These are phyloP conservation scores for Hecatera dysodea DNA, from an alignment of 2,888 invertebrate genomes.

Conservation along the genomic window DNA sequence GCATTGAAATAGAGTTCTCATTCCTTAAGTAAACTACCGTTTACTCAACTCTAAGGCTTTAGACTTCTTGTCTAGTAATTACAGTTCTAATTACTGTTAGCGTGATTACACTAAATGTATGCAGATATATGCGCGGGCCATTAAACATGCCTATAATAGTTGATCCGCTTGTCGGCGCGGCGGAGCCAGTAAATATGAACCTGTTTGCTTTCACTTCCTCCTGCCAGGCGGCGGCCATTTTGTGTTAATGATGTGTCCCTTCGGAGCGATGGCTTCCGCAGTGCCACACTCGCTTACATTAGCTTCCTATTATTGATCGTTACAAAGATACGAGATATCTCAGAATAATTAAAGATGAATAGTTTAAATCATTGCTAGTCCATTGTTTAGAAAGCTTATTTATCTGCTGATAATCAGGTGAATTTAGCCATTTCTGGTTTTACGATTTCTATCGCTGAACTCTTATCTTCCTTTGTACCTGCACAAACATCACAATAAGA, in stretches of 20 bases:
- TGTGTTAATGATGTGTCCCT: slow-evolving; percentile 37
- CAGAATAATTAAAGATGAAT: slow-evolving; percentile 4
- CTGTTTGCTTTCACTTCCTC: slow-evolving; percentile 44
- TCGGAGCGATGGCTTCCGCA: slow-evolving; percentile 41
- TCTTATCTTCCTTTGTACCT: neutral
- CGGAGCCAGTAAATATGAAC: slow-evolving; percentile 31
- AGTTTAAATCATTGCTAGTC: neutral
- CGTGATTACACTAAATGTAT: slow-evolving; percentile 16
- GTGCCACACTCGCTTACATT: slow-evolving; percentile 15
- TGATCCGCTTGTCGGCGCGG: slow-evolving; percentile 8
- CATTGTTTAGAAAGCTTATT: neutral
- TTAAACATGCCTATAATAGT: slow-evolving; percentile 27
- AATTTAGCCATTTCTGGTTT: too few species aligned
- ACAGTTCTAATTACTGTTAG: slow-evolving; percentile 17
- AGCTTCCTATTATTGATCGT: slow-evolving; percentile 16
- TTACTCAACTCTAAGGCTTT: neutral
- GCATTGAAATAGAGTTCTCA: neutral
- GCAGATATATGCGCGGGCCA: slow-evolving; percentile 4
- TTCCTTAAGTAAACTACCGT: neutral
- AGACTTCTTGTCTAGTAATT: slow-evolving; percentile 16
- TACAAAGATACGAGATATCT: slow-evolving; percentile 17
- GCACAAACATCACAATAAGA: neutral
- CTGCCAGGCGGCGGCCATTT: slow-evolving; percentile 33
- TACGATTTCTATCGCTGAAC: too few species aligned
- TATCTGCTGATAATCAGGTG: too few species aligned